Conservation (phyloP, 2,797 vertebrate genomes). For the Limosa lapponica region DNA sequence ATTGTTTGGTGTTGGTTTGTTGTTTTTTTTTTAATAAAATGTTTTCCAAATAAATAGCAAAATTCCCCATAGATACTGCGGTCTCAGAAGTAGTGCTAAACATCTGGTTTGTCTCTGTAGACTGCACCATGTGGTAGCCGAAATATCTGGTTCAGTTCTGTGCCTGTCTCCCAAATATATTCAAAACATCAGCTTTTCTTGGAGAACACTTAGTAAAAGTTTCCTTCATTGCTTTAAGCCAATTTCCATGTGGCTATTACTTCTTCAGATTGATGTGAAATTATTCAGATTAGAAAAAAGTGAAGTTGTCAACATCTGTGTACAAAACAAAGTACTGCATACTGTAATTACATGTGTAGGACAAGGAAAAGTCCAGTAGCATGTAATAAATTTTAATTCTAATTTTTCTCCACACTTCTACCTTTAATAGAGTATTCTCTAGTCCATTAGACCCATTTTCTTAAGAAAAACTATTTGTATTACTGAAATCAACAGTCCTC, state of each 20-base stretch:
- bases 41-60: constrained; percentile 1
- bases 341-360: neutral
- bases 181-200: constrained; percentile 19
- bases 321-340: neutral
- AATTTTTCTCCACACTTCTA: neutral
- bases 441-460: neutral
- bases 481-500: neutral
- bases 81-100: constrained; percentile 8
- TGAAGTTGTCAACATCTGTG: neutral
- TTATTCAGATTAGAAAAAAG: constrained; percentile 1
- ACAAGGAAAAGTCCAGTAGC: neutral
- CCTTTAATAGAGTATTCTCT: neutral
- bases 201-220: constrained; percentile 13
- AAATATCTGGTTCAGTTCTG: constrained; percentile 6
- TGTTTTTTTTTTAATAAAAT: neutral
- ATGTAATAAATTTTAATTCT: neutral
- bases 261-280: neutral
- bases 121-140: neutral
- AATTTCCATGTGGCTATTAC: neutral
- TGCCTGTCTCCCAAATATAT: neutral
- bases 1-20: neutral
- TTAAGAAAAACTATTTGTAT: neutral
- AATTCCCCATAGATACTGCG: neutral
- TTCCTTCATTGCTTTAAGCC: constrained; percentile 16
- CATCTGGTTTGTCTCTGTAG: constrained; percentile 32